These are phyloP conservation scores for Antheraea yamamai DNA, from an alignment of 2,888 invertebrate species.

Conservation along the genomic window DNA sequence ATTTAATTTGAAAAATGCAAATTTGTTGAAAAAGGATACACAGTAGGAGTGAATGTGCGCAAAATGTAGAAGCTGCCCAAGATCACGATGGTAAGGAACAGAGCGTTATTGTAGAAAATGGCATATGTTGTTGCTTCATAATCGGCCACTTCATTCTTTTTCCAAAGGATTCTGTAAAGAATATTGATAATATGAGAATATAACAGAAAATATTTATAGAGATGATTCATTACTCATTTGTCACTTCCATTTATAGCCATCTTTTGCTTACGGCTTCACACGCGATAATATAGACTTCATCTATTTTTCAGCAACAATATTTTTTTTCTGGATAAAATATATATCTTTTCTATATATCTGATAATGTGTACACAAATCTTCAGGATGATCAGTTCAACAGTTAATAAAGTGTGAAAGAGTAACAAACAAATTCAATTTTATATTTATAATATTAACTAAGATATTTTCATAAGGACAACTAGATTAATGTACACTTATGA, in stretches of 20 bases:
- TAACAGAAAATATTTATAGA: background rate
- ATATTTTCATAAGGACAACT: background rate
- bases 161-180: slow-evolving; percentile 93
- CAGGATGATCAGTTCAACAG: no score
- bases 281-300: no score
- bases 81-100: slow-evolving; percentile 96
- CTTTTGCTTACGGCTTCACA: no score
- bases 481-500: background rate
- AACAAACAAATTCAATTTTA: background rate
- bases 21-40: slow-evolving; percentile 84
- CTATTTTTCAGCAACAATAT: no score
- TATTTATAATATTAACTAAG: background rate
- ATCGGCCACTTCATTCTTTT: slow-evolving; percentile 99
- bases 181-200: background rate
- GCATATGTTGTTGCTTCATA: slow-evolving; percentile 99
- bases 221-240: background rate
- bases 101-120: slow-evolving; percentile 99
- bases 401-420: no score
- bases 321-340: no score
- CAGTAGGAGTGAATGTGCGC: slow-evolving; percentile 92
- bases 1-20: background rate
- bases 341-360: no score
- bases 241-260: background rate
- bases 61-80: slow-evolving; percentile 96
- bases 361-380: no score